Base-by-base conservation (phyloP, 1,140 invertebrate genomes). In the Lineus longissimus region DNA sequence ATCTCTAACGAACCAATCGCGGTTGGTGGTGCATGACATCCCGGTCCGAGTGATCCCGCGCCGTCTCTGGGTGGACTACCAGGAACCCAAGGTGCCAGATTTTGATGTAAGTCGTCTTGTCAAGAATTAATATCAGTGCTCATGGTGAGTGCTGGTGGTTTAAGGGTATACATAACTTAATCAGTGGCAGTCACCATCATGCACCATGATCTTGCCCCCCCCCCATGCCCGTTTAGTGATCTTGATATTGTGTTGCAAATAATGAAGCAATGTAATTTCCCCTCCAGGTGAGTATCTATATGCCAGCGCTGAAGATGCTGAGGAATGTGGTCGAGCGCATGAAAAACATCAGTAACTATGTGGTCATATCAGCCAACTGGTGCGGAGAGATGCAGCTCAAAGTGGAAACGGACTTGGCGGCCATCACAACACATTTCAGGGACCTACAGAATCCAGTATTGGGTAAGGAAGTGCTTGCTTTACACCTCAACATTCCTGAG, bases 301-400 rank as follows among this genome's bases (percentile, higher is more conserved):
- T 93, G 81, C 91, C 92, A 13, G 81, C 87, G 33, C 77, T 93
- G 23, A 91, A 90, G 72, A 80, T 89, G 36, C 72, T 94, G 11
- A 86, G 88, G 62, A 89, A 86, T 70, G 86, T 92, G 2, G 86
- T 93, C 17, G 92, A 94, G 51, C 85, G 88, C 69, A 88, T 94
- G 86, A 91, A 89, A 74, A 89, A 87, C 58, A 86, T 93, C 76
- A 88, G 86, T 40, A 83, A 87, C 0, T 84, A 84, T 64, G 76
- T 94, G 25, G 80, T 85, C 19, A 81, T 95, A 2, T 85, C 85
- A 66, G 91, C 89, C 0, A 89, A 87, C 61, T 85, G 86, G 33
- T 79, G 81, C 60, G 92, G 91, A 11, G 84, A 87, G 65, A 80
- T 94, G 19, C 86, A 86, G 55, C 77, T 94, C 1, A 87, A 88